Evolutionary conservation across 30 jellyfish, hydroid and myxozoan genomes (phyloP).

Genomic region (Aurelia sp.): DNA sequence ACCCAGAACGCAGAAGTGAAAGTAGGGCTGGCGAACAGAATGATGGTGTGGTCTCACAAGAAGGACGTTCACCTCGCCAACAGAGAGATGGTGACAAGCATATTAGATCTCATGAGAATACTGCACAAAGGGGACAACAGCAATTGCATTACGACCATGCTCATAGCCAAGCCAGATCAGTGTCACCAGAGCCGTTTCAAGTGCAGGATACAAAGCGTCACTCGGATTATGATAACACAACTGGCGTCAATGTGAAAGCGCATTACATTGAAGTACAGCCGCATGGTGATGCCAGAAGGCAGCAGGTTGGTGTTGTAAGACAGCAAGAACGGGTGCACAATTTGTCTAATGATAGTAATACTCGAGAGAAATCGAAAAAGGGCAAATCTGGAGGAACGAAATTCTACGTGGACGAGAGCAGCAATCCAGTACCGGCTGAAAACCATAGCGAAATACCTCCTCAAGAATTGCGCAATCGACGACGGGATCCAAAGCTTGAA

Average conservation of each 20-base stretch:
- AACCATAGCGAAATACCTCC: conserved; percentile 16
- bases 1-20: background rate
- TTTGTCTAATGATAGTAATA: background rate
- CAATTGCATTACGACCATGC: background rate
- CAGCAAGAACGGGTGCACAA: background rate
- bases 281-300: background rate
- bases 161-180: conserved; percentile 2
- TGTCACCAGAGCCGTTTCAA: background rate
- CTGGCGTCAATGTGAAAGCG: background rate
- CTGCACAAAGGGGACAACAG: background rate
- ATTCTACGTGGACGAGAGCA: conserved; percentile 11
- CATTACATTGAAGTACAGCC: too few relatives aligned
- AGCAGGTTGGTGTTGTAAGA: background rate
- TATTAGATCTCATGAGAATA: background rate
- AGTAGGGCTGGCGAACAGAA: background rate
- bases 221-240: conserved; percentile 17
- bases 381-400: conserved; percentile 30
- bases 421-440: conserved; percentile 3
- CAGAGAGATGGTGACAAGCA: background rate
- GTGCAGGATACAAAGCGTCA: conserved; percentile 8
- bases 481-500: conserved; percentile 41
- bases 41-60: background rate
- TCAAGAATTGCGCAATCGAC: conserved; percentile 22
- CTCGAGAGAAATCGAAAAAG: conserved; percentile 16
- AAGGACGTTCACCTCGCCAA: background rate